These are phyloP conservation scores for Cheiracanthium punctorium DNA, from an alignment of 2,888 invertebrate species.

Conservation along the genomic window DNA sequence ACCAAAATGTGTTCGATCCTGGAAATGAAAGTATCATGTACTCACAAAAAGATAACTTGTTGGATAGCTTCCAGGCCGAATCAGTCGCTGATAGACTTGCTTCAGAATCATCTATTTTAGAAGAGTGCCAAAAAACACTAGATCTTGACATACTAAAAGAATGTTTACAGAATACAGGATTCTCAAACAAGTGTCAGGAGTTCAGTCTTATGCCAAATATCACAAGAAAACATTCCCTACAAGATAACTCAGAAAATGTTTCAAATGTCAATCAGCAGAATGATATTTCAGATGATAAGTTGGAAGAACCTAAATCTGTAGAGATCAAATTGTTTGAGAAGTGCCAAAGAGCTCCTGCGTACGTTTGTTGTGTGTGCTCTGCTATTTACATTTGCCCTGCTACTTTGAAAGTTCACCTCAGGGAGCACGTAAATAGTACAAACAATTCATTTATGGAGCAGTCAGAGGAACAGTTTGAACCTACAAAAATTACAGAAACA, in stretches of 20 bases:
- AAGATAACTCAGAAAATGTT: neutral
- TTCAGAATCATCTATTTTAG: neutral
- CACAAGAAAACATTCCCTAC: neutral
- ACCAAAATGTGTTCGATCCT: conserved; percentile 27
- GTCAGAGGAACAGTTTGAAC: neutral
- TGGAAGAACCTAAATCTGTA: conserved; percentile 27
- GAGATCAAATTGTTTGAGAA: conserved; percentile 51
- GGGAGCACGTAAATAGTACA: conserved; percentile 47
- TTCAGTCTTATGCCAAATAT: neutral
- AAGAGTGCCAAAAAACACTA: conserved; percentile 40
- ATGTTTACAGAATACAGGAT: conserved; percentile 35
- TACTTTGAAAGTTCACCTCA: conserved; percentile 50
- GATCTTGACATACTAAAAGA: conserved; percentile 31
- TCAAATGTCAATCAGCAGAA: neutral
- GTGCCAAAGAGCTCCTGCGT: conserved; percentile 49
- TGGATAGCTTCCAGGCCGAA: neutral
- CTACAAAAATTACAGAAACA: conserved; percentile 12
- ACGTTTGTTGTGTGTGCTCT: conserved; percentile 64
- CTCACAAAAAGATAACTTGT: neutral
- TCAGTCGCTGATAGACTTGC: neutral
- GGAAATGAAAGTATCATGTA: neutral
- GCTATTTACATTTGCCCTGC: conserved; percentile 49
- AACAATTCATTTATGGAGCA: conserved; percentile 19
- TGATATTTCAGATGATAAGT: neutral
- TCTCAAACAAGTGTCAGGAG: conserved; percentile 12